Conservation (phyloP, 2,113 vertebrate genomes). For the Microtus montanus region DNA sequence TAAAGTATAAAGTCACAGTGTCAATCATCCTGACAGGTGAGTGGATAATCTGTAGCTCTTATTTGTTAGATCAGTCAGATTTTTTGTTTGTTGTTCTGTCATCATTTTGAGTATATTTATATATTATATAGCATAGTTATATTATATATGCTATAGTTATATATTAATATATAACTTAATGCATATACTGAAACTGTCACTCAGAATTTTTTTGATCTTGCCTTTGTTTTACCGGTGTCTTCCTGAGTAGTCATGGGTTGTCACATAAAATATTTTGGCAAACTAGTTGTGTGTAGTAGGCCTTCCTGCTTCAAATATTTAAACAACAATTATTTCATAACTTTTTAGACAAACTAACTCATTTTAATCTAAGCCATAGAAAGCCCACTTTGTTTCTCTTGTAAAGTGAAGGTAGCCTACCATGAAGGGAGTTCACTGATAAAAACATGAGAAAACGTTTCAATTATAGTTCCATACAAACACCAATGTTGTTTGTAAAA, state of each 20-base stretch:
- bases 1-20: neutral
- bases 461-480: neutral
- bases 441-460: neutral
- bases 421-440: neutral
- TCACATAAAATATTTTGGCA: neutral
- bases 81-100: neutral
- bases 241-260: neutral
- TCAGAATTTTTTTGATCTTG: neutral
- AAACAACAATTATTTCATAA: neutral
- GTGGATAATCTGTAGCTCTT: neutral
- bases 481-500: neutral
- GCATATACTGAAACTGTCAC: neutral
- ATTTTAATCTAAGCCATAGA: neutral
- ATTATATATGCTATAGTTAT: neutral
- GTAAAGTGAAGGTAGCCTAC: neutral
- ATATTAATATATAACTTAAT: neutral
- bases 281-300: neutral
- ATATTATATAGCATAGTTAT: too few species aligned
- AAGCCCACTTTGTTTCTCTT: neutral
- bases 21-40: neutral
- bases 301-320: neutral
- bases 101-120: neutral
- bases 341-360: neutral
- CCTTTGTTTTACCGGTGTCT: neutral
- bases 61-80: neutral